Evolutionary conservation across 2,888 invertebrate genomes (phyloP).

Genomic region (Labia minor): DNA sequence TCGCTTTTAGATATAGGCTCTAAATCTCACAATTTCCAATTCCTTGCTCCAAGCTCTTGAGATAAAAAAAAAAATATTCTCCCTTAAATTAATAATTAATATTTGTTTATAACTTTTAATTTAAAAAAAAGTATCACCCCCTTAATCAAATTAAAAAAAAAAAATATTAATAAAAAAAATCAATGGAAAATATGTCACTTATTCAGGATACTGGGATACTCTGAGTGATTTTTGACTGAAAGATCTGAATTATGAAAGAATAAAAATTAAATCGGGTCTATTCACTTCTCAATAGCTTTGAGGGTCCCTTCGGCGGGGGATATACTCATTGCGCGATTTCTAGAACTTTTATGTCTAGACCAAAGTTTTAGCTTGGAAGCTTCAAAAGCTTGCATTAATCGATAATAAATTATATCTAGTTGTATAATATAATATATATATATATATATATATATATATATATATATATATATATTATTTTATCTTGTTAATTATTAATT

Average conservation of each 20-base stretch:
- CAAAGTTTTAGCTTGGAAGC: neutral
- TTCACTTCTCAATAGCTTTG: neutral
- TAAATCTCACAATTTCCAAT: too few relatives aligned
- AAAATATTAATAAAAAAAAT: neutral
- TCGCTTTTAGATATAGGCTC: slow-evolving; percentile 3
- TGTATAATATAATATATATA: too few relatives aligned
- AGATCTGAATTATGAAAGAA: neutral
- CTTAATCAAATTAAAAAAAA: neutral
- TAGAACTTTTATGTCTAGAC: neutral
- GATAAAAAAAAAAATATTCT: neutral
- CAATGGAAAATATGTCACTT: neutral
- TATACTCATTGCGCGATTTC: neutral
- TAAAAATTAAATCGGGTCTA: neutral
- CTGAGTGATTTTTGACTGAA: neutral
- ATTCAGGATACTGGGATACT: slow-evolving; percentile 13
- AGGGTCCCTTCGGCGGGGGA: neutral
- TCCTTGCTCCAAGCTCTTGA: neutral
- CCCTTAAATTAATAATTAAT: neutral
- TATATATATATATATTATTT: too few relatives aligned
- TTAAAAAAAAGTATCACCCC: neutral
- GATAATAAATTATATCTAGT: too few relatives aligned
- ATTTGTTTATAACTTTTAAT: neutral
- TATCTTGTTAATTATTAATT: too few relatives aligned
- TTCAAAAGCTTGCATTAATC: neutral
- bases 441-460: too few relatives aligned